These are phyloP conservation scores for Trematomus bernacchii DNA, from an alignment of 2,797 vertebrate genomes.

Conservation along the genomic window DNA sequence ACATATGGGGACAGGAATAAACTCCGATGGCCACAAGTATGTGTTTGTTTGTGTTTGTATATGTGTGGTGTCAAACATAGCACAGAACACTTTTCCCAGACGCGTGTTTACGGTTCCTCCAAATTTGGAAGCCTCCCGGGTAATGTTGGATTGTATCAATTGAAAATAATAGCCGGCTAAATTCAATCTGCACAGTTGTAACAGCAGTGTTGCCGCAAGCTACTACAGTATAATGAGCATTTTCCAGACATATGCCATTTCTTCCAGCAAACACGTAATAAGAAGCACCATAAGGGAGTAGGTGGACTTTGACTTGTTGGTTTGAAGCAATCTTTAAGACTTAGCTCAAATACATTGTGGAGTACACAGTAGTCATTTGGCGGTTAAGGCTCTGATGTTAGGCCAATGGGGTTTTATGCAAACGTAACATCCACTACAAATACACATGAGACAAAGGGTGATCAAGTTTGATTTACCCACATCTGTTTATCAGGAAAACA, in stretches of 20 bases:
- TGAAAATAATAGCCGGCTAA: constrained; percentile 39
- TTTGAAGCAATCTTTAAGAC: neutral
- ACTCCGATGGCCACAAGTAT: constrained; percentile 3
- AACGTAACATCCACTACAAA: neutral
- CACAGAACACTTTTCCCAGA: constrained; percentile 6
- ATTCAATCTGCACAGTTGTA: constrained; percentile 16
- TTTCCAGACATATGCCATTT: constrained; percentile 12
- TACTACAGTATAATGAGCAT: constrained; percentile 19
- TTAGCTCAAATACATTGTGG: neutral
- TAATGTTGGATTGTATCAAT: constrained; percentile 28
- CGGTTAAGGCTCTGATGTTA: no score
- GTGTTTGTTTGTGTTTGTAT: constrained; percentile 17
- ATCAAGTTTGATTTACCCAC: no score
- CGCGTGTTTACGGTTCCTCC: constrained; percentile 30
- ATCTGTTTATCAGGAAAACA: no score
- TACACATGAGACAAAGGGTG: neutral
- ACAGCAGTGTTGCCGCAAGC: constrained; percentile 20
- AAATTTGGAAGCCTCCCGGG: constrained; percentile 17
- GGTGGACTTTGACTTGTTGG: constrained; percentile 6
- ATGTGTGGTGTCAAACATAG: constrained; percentile 11
- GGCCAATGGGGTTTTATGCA: neutral
- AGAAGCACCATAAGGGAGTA: constrained; percentile 21
- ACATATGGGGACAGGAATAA: constrained; percentile 9
- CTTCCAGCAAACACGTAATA: constrained; percentile 3
- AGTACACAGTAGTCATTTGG: neutral